phyloP scores from a whole-genome alignment of 2,797 vertebrate genomes.

The Semaprochilodus insignis region DNA sequence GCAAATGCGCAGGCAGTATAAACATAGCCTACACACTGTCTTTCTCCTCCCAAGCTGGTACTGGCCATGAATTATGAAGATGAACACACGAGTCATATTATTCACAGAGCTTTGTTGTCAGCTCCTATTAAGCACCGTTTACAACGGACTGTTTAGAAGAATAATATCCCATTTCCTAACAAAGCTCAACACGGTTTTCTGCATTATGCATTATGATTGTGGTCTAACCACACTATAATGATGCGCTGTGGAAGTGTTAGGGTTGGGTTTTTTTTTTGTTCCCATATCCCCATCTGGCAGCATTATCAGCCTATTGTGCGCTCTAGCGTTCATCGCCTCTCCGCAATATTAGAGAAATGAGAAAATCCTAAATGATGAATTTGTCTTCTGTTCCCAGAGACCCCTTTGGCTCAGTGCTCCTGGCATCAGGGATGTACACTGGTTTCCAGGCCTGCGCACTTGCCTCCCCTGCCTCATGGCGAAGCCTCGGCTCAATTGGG shows the following conservation, averaged over 20 bases:
- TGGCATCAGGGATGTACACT: conserved; percentile 12
- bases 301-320: conserved; percentile 11
- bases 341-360: conserved; percentile 14
- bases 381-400: conserved; percentile 18
- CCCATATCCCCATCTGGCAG: conserved; percentile 8
- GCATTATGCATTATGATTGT: neutral
- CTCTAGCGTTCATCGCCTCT: neutral
- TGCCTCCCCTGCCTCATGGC: neutral
- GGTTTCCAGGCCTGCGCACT: conserved; percentile 15
- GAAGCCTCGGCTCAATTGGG: conserved; percentile 19
- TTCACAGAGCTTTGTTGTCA: conserved; percentile 40
- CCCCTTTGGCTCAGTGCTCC: neutral
- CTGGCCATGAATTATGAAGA: conserved; percentile 21
- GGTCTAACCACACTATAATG: neutral
- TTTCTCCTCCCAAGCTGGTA: neutral
- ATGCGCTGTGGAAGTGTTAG: neutral
- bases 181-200: neutral
- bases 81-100: neutral
- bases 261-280: neutral
- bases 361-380: conserved; percentile 23
- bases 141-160: conserved; percentile 13
- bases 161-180: conserved; percentile 20
- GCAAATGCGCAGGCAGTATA: neutral
- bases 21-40: neutral
- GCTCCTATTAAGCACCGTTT: conserved; percentile 14